Evolutionary conservation across 2,797 vertebrate genomes (phyloP), one percentile per base, ranked within the genome.

Genomic region (Pelodytes ibericus): DNA sequence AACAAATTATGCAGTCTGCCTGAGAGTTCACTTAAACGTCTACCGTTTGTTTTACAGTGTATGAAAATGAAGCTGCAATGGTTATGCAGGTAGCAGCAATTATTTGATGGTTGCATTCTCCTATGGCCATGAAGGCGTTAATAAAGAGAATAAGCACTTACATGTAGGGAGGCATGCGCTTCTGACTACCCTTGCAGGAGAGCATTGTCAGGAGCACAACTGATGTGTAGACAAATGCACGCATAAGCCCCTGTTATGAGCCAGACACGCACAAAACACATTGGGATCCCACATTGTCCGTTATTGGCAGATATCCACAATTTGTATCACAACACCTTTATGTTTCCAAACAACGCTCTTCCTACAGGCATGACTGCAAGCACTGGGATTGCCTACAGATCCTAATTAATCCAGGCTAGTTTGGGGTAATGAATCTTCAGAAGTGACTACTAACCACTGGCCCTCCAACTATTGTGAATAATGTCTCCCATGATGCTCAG

Each of bases 291-390:
- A 10, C 11, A 4, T 3, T 24, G 16, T 16, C 20, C 30, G 7
- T 27, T 30, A 0, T 36, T 75, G 74, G 65, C 65, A 70, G 41
- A 15, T 53, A 31, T 68, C 73, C 64, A 75, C 64, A 68, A 75
- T 75, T 68, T 75, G 68, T 68, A 75, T 56, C 59, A 56, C 56
- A 36, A 36, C 47, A 15, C 29, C 49, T 36, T 16, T 30, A 27
- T 36, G 26, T 24, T 16, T 30, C 29, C 26, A 7, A 29, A 30
- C 9, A 5, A 24, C n/a, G 31, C 31, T n/a, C 8, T 51, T 13
- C 22, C 72, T 29, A 39, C 15, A 41, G 2, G 9, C 29, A 5
- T 53, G 49, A 16, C 41, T 44, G 41, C 10, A 24, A 53, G 7
- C n/a, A 11, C 49, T 24, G 20, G 16, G 22, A 24, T 5, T 24